These are phyloP conservation scores for Sitta europaea DNA, from an alignment of 2,113 vertebrate genomes.

Conservation along the genomic window DNA sequence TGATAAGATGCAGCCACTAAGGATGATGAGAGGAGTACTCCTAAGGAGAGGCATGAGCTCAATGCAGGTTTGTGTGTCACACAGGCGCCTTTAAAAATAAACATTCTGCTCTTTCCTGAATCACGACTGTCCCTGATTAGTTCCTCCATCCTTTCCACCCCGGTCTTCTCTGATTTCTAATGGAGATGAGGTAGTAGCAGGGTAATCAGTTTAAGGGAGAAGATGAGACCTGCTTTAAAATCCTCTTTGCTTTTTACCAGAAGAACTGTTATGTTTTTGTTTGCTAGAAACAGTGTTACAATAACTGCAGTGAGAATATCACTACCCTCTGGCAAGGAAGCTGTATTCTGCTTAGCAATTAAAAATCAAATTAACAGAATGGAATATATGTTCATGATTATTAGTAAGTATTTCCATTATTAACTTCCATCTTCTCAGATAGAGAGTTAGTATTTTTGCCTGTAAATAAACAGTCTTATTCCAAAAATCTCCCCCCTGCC, in stretches of 20 bases:
- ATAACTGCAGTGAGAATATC: not conserved
- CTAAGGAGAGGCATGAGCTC: not conserved
- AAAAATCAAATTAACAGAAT: not conserved
- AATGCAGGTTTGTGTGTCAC: conserved; percentile 38
- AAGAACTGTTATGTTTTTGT: not conserved
- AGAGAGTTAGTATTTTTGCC: not conserved
- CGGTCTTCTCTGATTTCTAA: not conserved
- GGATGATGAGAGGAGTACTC: not conserved
- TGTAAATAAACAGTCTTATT: not conserved
- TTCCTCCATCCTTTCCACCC: not conserved
- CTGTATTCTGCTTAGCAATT: not conserved
- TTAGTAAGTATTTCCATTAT: not conserved
- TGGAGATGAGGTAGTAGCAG: not conserved
- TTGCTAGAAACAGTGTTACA: not conserved
- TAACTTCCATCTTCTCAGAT: not conserved
- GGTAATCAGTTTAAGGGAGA: conserved; percentile 6
- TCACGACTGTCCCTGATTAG: not conserved
- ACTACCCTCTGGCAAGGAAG: not conserved
- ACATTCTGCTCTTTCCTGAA: not conserved
- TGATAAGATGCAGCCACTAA: not conserved
- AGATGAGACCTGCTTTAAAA: conserved; percentile 36
- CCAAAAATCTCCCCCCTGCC: not conserved
- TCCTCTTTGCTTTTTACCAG: not conserved
- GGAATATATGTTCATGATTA: not conserved
- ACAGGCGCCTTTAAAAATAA: not conserved